phyloP scores from a whole-genome alignment of 2,797 vertebrate genomes.

The Falco rusticolus region DNA sequence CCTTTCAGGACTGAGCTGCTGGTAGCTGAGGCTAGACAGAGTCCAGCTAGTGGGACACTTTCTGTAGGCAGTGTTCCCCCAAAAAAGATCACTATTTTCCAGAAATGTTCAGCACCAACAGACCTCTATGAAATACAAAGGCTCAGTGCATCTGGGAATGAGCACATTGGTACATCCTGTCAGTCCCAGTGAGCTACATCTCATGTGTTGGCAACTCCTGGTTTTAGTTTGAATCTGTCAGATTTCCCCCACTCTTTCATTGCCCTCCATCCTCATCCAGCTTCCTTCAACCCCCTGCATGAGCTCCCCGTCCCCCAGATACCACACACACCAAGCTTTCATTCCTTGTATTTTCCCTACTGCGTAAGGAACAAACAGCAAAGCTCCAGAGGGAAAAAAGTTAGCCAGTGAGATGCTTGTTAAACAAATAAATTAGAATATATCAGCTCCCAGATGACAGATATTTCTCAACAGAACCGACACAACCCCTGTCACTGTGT shows the following conservation, averaged over 20 bases:
- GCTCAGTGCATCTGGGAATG: not conserved
- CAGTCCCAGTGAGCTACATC: not conserved
- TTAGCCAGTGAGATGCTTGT: not conserved
- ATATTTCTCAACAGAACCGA: not conserved
- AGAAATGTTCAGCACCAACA: not conserved
- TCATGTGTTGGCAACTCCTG: not conserved
- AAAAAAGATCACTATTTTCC: not conserved
- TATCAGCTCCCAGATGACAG: not conserved
- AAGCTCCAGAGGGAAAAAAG: not conserved
- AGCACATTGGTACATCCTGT: rapidly evolving
- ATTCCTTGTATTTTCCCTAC: not conserved
- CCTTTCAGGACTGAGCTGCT: not conserved
- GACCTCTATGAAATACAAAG: not conserved
- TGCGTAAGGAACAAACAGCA: not conserved
- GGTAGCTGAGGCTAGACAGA: not conserved
- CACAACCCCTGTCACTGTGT: not conserved
- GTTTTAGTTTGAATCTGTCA: not conserved
- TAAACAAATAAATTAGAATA: conserved; percentile 27
- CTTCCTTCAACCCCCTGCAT: not conserved
- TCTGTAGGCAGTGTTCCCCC: not conserved
- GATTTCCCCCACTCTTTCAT: not conserved
- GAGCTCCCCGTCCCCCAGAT: not conserved
- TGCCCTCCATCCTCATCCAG: not conserved
- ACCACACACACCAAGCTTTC: not conserved
- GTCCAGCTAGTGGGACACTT: not conserved